phyloP scores from a whole-genome alignment of 2,888 invertebrate species.

The Trissonchulus sp. region DNA sequence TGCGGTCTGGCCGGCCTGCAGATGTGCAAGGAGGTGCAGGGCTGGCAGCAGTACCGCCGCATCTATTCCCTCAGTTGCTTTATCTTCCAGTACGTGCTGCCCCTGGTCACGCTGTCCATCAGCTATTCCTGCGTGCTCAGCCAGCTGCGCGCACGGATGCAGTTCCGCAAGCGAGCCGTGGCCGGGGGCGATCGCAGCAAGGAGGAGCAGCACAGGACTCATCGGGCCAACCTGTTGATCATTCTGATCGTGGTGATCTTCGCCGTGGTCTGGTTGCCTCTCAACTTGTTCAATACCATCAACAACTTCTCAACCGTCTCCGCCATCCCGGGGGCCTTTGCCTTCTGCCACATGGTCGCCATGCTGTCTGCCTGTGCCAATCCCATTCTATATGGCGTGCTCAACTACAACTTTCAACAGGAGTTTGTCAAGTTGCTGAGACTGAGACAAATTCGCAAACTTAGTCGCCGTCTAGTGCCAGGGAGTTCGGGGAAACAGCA shows the following conservation, averaged over 20 bases:
- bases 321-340: constrained; percentile 37
- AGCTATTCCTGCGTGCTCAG: constrained; percentile 22
- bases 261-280: constrained; percentile 80
- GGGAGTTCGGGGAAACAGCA: too few relatives aligned
- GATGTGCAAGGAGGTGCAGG: constrained; percentile 15
- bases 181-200: constrained; percentile 44
- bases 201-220: constrained; percentile 60
- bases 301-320: constrained; percentile 2
- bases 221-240: constrained; percentile 77
- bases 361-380: constrained; percentile 87
- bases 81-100: constrained; percentile 26
- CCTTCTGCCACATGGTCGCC: constrained; percentile 63
- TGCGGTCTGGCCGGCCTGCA: not conserved
- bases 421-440: constrained; percentile 16
- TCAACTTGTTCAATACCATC: constrained; percentile 65
- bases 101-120: constrained; percentile 25
- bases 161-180: constrained; percentile 23
- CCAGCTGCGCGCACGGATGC: constrained; percentile 23
- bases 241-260: constrained; percentile 79
- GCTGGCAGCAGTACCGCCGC: not conserved
- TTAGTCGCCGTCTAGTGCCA: too few relatives aligned
- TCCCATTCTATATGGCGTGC: constrained; percentile 79
- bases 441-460: too few relatives aligned
- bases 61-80: constrained; percentile 20
- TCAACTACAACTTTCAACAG: constrained; percentile 72